Conservation (phyloP, 2,888 invertebrate species). For the Hipparchia semele region DNA sequence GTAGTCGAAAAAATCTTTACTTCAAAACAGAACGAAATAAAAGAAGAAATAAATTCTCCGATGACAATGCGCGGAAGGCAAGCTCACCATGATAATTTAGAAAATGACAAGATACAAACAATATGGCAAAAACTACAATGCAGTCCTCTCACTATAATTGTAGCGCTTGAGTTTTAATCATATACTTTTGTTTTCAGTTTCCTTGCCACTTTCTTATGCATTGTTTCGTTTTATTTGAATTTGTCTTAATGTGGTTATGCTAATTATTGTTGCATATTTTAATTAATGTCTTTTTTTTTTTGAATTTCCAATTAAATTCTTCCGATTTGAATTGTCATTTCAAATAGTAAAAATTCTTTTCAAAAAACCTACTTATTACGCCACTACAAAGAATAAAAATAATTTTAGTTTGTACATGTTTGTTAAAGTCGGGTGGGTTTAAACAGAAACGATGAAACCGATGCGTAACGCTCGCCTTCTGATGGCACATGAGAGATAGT, state of each 20-base stretch:
- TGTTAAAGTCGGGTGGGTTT: no score
- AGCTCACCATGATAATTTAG: slow-evolving; percentile 41
- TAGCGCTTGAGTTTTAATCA: slow-evolving; percentile 51
- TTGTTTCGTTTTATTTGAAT: slow-evolving; percentile 37
- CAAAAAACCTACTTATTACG: no score
- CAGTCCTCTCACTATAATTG: slow-evolving; percentile 73
- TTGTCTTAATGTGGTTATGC: neutral
- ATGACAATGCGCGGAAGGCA: slow-evolving; percentile 72
- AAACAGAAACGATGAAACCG: no score
- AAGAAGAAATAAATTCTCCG: slow-evolving; percentile 16
- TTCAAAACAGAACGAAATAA: slow-evolving; percentile 28
- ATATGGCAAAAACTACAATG: slow-evolving; percentile 66
- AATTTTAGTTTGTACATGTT: no score
- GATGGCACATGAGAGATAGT: no score
- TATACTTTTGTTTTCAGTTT: slow-evolving; percentile 74
- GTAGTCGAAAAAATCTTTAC: neutral
- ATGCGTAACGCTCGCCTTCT: no score
- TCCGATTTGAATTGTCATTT: no score
- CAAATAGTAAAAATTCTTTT: neutral
- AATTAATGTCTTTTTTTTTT: no score
- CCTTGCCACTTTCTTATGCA: slow-evolving; percentile 58
- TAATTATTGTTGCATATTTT: neutral
- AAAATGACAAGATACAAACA: slow-evolving; percentile 48
- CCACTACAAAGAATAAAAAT: no score
- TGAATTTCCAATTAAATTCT: no score